These are phyloP conservation scores for Chlamydotis undulata DNA, from an alignment of 2,113 vertebrate genomes.

Conservation along the genomic window DNA sequence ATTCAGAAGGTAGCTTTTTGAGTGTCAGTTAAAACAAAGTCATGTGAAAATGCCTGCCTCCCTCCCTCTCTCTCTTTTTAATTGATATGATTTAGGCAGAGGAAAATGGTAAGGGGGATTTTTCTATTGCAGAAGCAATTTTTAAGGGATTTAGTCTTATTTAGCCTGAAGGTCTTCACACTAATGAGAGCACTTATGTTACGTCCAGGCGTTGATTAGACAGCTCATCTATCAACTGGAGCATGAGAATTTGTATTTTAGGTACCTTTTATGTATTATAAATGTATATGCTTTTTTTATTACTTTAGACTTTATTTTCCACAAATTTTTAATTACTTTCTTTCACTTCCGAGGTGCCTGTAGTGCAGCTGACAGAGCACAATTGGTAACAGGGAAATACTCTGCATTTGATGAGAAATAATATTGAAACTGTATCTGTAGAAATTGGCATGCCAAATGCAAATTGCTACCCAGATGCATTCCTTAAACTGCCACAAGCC, in stretches of 20 bases:
- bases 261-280: constrained; percentile 65
- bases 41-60: constrained; percentile 60
- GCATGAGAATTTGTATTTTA: constrained; percentile 77
- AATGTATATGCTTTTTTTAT: constrained; percentile 40
- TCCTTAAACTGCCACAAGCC: not conserved
- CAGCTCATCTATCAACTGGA: constrained; percentile 82
- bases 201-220: constrained; percentile 79
- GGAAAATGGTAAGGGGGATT: constrained; percentile 66
- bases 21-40: constrained; percentile 69
- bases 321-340: constrained; percentile 52
- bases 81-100: constrained; percentile 75
- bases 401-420: not conserved
- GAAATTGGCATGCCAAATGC: not conserved
- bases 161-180: constrained; percentile 81
- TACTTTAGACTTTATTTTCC: constrained; percentile 53
- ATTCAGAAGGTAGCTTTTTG: constrained; percentile 62
- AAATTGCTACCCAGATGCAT: constrained; percentile 6
- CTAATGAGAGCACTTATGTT: constrained; percentile 87
- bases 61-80: constrained; percentile 31
- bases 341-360: not conserved
- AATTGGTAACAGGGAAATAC: not conserved
- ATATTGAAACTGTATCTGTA: not conserved
- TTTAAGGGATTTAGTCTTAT: constrained; percentile 83
- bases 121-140: constrained; percentile 79
- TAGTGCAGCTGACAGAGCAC: not conserved